Evolutionary conservation across 2,113 vertebrate species (phyloP), one percentile per base, ranked within the genome.

Genomic region (Menura novaehollandiae): DNA sequence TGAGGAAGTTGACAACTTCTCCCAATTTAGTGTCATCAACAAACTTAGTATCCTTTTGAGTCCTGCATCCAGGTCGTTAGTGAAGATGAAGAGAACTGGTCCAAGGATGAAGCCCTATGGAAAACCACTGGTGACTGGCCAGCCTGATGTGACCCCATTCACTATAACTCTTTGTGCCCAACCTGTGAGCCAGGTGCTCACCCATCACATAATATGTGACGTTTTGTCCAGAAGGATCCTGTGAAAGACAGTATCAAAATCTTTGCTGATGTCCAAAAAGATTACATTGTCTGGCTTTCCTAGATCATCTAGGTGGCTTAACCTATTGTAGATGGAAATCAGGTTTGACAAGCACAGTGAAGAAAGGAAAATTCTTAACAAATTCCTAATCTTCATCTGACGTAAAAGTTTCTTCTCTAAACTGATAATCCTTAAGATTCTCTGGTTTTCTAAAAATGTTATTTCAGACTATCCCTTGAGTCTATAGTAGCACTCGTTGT

Each of bases 61-160:
- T 28, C 9, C 23, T n/a, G 10, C 11, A 47, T 47, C 15, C 20
- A 8, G 4, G 23, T 56, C 0, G 0, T 56, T 66, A 47, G 56
- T 41, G 41, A 64, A 39, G n/a, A 28, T n/a, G 28, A 47, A 39
- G 28, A 33, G 15, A 64, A 9, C 2, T 28, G 41, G 11, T 47
- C 12, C 2, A 2, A 47, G 10, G 19, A 55, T 39, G n/a, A n/a
- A 55, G 18, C 15, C 49, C 15, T 47, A 12, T 39, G n/a, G 15
- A 74, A 47, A 5, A 3, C 11, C n/a, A 47, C 18, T 3, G 47
- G 14, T 64, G 23, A 64, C 41, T 22, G 28, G 9, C 6, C n/a
- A 74, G 23, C 3, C 41, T 23, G 18, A 56, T 33, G 23, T 47
- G 12, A 12, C 15, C 12, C 4, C 28, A 19, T 56, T n/a, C 16